Evolutionary conservation across 2,113 vertebrate species (phyloP), one percentile per base, ranked within the genome.

Genomic region (Tachycineta bicolor): DNA sequence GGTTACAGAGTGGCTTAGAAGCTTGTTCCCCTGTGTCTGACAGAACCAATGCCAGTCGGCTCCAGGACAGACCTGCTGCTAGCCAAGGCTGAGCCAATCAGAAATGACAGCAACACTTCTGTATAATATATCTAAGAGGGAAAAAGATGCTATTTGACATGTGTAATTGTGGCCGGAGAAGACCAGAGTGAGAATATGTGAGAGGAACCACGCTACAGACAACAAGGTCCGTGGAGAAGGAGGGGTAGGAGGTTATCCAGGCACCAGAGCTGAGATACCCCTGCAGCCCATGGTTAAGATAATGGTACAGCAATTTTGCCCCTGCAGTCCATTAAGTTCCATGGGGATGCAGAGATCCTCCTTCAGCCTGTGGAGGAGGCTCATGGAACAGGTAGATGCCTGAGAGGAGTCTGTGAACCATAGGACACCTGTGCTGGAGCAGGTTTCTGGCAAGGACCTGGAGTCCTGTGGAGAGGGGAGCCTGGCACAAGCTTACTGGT

Each of bases 21-120:
- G 3, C 9, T 68, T 60, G 14, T 44, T 15, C 11, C 18, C n/a
- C 18, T 1, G 4, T 37, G 3, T 44, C 53, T 44, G 22, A 7
- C 3, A 47, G 41, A 47, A 17, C 14, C 28, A 55, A 47, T 10
- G 15, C 22, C 28, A 28, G 18, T 20, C 1, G 0, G 13, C 16
- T 68, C 9, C 26, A 77, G 46, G 46, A 52, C 33, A 52, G 11
- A 15, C 17, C 9, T 22, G 14, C 25, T 37, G 21, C 33, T 77
- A 37, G 33, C 14, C 37, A 18, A 77, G 46, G 46, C 18, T 44
- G 37, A 68, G 14, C 5, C 46, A 52, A 28, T 37, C 18, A 44
- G 9, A 11, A 77, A 52, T 2, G 3, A 44, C 3, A 44, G 12
- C 3, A 44, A 37, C 18, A 23, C 6, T 26, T 44, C 22, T 15